Percentiles rank a stretch among this genome's conserved stretches.
Evolutionary conservation across 2,888 invertebrate genomes (phyloP).

Genomic region (Dryobotodes eremita): DNA sequence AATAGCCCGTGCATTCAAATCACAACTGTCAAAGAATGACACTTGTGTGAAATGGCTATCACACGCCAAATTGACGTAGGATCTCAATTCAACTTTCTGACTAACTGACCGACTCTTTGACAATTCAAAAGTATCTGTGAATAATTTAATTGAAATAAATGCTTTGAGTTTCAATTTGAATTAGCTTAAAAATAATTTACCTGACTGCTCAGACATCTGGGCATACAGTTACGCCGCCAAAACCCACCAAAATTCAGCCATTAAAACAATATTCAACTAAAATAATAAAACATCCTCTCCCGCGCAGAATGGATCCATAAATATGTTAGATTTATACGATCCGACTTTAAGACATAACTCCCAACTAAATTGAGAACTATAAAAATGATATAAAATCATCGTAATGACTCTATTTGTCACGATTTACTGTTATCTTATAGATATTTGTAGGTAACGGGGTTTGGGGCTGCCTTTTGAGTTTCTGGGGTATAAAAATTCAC

Average conservation of each 20-base stretch:
- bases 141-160: no score
- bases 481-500: background rate
- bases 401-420: slow-evolving; percentile 59
- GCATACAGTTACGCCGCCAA: background rate
- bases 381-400: slow-evolving; percentile 61
- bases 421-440: slow-evolving; percentile 54
- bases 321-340: slow-evolving; percentile 41
- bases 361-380: slow-evolving; percentile 57
- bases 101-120: no score
- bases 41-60: no score
- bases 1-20: no score
- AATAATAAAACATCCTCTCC: slow-evolving; percentile 23
- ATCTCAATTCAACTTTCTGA: no score
- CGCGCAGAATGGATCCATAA: slow-evolving; percentile 30
- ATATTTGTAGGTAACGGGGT: slow-evolving; percentile 41
- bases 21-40: no score
- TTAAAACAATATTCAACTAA: slow-evolving; percentile 28
- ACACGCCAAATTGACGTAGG: no score
- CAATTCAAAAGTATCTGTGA: no score
- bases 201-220: no score
- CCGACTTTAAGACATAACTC: slow-evolving; percentile 40
- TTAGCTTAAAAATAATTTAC: no score
- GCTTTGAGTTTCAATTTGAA: no score
- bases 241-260: background rate
- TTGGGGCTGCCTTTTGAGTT: slow-evolving; percentile 9